phyloP scores from a whole-genome alignment of 2,113 vertebrate genomes.

The Sturnus vulgaris region DNA sequence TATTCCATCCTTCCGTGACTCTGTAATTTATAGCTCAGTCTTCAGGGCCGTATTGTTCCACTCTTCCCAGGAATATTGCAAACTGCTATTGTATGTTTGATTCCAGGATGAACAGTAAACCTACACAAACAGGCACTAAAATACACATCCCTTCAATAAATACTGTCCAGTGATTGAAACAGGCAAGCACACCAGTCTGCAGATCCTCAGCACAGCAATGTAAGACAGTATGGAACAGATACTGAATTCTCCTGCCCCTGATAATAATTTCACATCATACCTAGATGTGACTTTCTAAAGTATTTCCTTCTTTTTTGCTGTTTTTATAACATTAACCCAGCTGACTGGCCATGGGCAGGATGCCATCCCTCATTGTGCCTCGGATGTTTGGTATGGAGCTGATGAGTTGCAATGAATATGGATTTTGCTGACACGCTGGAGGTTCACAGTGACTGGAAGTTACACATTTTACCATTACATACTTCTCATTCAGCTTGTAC shows the following conservation, averaged over 20 bases:
- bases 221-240: not conserved
- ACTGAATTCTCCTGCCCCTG: not conserved
- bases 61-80: not conserved
- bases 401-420: not conserved
- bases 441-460: not conserved
- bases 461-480: not conserved
- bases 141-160: not conserved
- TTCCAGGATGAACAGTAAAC: not conserved
- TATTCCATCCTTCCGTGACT: not conserved
- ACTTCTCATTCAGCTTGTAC: not conserved
- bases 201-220: not conserved
- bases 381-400: not conserved
- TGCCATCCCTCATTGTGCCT: not conserved
- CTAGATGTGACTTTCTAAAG: not conserved
- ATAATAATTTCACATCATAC: not conserved
- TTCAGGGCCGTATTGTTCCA: accelerated
- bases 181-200: not conserved
- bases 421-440: not conserved
- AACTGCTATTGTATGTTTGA: accelerated
- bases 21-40: not conserved
- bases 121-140: not conserved
- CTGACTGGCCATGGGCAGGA: not conserved
- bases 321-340: not conserved
- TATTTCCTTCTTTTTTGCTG: not conserved
- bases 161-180: not conserved